phyloP scores from a whole-genome alignment of 1,140 invertebrate species.

The Acyrthosiphon pisum region DNA sequence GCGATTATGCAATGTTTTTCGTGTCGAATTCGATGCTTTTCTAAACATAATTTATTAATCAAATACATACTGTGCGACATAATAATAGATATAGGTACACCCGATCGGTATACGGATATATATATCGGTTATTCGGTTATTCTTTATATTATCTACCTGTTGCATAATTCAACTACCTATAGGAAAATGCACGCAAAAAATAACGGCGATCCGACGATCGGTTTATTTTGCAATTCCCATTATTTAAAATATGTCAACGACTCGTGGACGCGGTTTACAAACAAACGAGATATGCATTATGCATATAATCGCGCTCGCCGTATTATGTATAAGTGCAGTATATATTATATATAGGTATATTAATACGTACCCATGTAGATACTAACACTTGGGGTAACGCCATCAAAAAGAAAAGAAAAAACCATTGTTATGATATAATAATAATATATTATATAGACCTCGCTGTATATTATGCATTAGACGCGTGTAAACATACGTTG shows the following conservation, averaged over 20 bases:
- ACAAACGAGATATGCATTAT: constrained; percentile 25
- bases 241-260: background rate
- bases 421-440: background rate
- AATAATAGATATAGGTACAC: background rate
- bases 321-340: background rate
- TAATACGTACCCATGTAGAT: background rate
- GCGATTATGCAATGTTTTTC: constrained; percentile 45
- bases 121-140: background rate
- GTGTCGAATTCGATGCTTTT: constrained; percentile 40
- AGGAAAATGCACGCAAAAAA: constrained; percentile 44
- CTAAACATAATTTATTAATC: constrained; percentile 43
- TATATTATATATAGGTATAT: background rate
- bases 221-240: constrained; percentile 37
- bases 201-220: constrained; percentile 35
- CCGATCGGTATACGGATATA: constrained; percentile 10
- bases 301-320: background rate
- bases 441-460: background rate
- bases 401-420: constrained; percentile 14
- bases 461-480: background rate
- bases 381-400: background rate
- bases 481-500: background rate
- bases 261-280: background rate
- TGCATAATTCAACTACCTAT: constrained; percentile 39
- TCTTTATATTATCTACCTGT: constrained; percentile 45
- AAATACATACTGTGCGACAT: background rate